A percentile compares a stretch with the other conserved stretches of the same genome.
Conservation (phyloP, 2,888 invertebrate genomes). For the Pemphredon lugubris region DNA sequence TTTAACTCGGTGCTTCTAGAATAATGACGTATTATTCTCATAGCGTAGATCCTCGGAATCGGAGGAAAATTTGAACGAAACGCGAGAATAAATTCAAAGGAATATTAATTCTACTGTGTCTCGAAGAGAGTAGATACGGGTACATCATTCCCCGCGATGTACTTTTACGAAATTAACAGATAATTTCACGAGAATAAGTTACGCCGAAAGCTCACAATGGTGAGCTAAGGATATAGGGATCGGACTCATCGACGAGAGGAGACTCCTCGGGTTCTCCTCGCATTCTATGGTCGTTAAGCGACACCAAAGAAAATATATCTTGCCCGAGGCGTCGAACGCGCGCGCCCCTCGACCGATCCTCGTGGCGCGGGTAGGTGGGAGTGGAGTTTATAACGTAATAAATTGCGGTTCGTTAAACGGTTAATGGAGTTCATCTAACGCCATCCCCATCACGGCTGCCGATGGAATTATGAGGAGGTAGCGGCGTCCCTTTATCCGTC, state of each 20-base stretch:
- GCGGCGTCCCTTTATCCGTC: conserved; percentile 59
- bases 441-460: conserved; percentile 54
- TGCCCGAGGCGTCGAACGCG: conserved; percentile 20
- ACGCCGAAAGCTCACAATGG: not conserved
- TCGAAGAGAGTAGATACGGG: too few species aligned
- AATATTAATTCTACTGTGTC: too few species aligned
- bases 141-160: too few species aligned
- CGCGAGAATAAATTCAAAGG: too few species aligned
- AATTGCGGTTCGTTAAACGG: conserved; percentile 77
- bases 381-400: conserved; percentile 73
- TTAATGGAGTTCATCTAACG: conserved; percentile 72
- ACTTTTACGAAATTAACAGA: too few species aligned
- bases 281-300: conserved; percentile 35
- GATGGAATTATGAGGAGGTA: conserved; percentile 64
- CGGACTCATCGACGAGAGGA: not conserved
- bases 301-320: conserved; percentile 34
- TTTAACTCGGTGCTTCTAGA: too few species aligned
- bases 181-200: too few species aligned
- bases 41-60: too few species aligned
- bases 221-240: not conserved
- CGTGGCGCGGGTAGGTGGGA: conserved; percentile 35
- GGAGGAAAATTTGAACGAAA: too few species aligned
- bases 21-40: too few species aligned
- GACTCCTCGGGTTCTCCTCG: conserved; percentile 21
- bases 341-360: conserved; percentile 5